Evolutionary conservation across 2,888 invertebrate species (phyloP).

Genomic region (Lysandra coridon): DNA sequence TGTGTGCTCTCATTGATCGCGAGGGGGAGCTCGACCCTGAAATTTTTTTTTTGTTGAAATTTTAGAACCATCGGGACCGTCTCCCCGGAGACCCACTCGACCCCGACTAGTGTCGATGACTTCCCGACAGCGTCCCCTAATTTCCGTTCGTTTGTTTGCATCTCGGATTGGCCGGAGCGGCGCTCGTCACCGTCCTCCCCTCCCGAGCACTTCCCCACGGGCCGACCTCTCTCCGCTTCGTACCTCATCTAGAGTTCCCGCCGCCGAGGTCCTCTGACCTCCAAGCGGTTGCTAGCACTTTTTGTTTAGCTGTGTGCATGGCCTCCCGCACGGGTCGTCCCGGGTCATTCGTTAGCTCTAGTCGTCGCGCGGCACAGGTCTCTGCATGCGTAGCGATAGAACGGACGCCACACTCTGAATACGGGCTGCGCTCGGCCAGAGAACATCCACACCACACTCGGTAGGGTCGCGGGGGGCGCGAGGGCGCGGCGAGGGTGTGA

Average conservation of each 20-base stretch:
- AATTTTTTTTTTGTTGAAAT: background rate
- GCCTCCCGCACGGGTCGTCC: constrained; percentile 45
- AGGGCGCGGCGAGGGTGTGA: constrained; percentile 43
- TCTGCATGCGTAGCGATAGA: constrained; percentile 42
- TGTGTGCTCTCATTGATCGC: constrained; percentile 2
- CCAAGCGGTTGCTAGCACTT: constrained; percentile 54
- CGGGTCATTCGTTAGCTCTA: constrained; percentile 29
- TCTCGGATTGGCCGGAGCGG: constrained; percentile 54
- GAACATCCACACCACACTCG: constrained; percentile 75
- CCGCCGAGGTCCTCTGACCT: constrained; percentile 48
- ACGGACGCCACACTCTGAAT: constrained; percentile 57
- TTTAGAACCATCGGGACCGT: constrained; percentile 22
- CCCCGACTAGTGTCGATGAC: constrained; percentile 53
- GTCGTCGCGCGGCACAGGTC: constrained; percentile 40
- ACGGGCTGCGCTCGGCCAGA: constrained; percentile 53
- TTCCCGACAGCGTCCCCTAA: constrained; percentile 57
- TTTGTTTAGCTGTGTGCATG: constrained; percentile 53
- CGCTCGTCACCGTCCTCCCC: constrained; percentile 55
- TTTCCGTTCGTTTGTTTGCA: constrained; percentile 66
- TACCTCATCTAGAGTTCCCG: constrained; percentile 44
- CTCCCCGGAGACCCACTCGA: background rate
- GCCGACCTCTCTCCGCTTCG: constrained; percentile 50
- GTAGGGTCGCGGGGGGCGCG: constrained; percentile 42
- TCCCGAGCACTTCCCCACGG: constrained; percentile 46
- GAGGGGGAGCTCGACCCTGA: background rate